A percentile compares a stretch with the other conserved stretches of the same genome.
phyloP scores from a whole-genome alignment of 2,888 invertebrate species.

The Diplolepis rosae region DNA sequence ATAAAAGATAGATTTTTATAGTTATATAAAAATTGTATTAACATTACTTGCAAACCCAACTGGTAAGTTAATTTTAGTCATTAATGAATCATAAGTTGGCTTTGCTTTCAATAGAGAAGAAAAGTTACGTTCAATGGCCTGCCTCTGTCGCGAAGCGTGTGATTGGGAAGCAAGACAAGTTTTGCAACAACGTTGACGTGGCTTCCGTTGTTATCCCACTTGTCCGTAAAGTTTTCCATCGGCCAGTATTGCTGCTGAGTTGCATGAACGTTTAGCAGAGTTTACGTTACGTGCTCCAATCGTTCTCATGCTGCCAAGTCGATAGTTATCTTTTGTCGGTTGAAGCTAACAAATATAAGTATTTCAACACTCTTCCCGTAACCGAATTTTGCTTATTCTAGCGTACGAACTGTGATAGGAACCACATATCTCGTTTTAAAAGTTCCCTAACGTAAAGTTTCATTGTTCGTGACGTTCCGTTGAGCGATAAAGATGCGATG shows the following conservation, averaged over 20 bases:
- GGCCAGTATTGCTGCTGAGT: constrained; percentile 44
- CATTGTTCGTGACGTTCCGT: neutral
- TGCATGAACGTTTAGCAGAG: constrained; percentile 40
- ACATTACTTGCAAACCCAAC: neutral
- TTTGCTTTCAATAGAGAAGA: neutral
- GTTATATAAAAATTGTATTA: neutral
- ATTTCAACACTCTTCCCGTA: neutral
- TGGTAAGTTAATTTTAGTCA: constrained; percentile 1
- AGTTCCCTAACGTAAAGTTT: neutral
- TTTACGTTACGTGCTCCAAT: neutral
- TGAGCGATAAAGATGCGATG: neutral
- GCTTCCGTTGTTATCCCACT: constrained; percentile 48
- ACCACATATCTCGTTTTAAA: neutral
- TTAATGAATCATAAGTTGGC: constrained; percentile 11
- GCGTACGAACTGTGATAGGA: neutral
- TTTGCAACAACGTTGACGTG: constrained; percentile 46
- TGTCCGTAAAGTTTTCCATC: constrained; percentile 48
- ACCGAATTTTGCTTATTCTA: neutral
- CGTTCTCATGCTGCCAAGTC: neutral
- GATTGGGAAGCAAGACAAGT: constrained; percentile 48
- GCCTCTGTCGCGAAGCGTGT: constrained; percentile 23
- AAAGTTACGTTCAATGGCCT: constrained; percentile 21
- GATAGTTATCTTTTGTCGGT: neutral
- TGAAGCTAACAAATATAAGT: neutral
- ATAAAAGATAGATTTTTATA: neutral